Conservation (phyloP, 2,888 invertebrate species). For the Lasioglossum oenotherae region DNA sequence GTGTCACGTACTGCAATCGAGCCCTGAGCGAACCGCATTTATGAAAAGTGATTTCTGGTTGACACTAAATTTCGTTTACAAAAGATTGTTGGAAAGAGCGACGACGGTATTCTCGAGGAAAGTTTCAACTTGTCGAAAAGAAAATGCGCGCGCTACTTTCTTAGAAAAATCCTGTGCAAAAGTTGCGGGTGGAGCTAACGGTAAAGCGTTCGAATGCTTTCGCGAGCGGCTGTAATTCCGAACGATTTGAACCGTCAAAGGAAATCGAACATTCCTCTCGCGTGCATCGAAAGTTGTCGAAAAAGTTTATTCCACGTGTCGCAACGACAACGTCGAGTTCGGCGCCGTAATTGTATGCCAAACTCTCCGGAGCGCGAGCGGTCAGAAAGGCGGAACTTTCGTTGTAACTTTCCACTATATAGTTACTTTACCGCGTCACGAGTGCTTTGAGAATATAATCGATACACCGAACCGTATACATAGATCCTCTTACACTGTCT, state of each 20-base stretch:
- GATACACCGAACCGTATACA: slow-evolving; percentile 38
- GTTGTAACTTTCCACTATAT: background rate
- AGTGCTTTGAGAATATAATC: slow-evolving; percentile 54
- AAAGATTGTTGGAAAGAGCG: background rate
- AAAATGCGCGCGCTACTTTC: background rate
- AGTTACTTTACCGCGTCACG: slow-evolving; percentile 29
- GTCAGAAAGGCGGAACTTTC: slow-evolving; percentile 17
- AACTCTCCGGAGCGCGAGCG: background rate
- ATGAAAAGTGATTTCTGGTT: background rate
- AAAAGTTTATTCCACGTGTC: background rate
- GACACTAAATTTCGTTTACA: too few relatives aligned
- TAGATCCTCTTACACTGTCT: slow-evolving; percentile 47
- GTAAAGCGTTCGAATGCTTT: background rate
- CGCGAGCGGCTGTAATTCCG: background rate
- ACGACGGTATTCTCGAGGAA: background rate
- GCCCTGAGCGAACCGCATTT: background rate
- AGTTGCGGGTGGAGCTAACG: background rate
- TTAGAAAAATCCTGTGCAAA: background rate
- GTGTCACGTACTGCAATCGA: background rate
- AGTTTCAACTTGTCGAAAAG: background rate
- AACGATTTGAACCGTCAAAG: background rate
- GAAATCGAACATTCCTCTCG: background rate
- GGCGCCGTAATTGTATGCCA: slow-evolving; percentile 15
- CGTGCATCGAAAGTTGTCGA: background rate
- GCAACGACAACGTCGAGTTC: slow-evolving; percentile 7